Base-by-base conservation (phyloP, 2,888 invertebrate species). In the Oxytorus armatus region DNA sequence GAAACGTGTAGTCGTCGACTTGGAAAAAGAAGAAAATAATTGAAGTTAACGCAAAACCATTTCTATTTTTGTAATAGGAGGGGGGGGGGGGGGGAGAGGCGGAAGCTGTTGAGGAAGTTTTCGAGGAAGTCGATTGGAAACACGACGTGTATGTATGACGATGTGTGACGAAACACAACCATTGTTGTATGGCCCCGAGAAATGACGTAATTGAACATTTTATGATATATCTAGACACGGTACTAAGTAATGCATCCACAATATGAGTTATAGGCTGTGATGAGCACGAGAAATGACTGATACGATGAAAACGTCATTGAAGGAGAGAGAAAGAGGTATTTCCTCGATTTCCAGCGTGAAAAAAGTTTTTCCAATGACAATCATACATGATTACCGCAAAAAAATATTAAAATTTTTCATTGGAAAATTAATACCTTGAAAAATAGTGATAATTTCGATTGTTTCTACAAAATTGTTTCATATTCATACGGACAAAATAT, bases 91-190 rank as follows among this genome's bases (percentile, higher is more conserved):
- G 29, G 5, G 3, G 29, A 29, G 5, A 29, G 5, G 29, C 5
- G 29, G 29, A 5, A 29, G 3, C 5, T 29, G 29, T 29, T 29
- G 72, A 63, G n/a, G 65, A 65, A 21, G 70, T 73, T 42, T 61
- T 73, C 33, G 78, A 82, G 65, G 79, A 85, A 69, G 81, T 81
- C 51, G 79, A 81, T 69, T 25, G 79, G 79, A 79, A 82, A 79
- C 68, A 53, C 77, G 79, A 55, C 5, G 23, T 16, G 14, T 25
- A 8, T 18, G 18, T 18, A 42, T 3, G 25, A 33, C n/a, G 59
- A 61, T 25, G 18, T 16, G 21, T 47, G 5, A 69, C 33, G 23
- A 63, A 57, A 65, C 36, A 55, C 36, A 8, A 63, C 63, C n/a
- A 55, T 57, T 18, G 49, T 49, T 53, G 23, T 68, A 44, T 11